Evolutionary conservation across 2,797 vertebrate species (phyloP).

Genomic region (Danio choprae): DNA sequence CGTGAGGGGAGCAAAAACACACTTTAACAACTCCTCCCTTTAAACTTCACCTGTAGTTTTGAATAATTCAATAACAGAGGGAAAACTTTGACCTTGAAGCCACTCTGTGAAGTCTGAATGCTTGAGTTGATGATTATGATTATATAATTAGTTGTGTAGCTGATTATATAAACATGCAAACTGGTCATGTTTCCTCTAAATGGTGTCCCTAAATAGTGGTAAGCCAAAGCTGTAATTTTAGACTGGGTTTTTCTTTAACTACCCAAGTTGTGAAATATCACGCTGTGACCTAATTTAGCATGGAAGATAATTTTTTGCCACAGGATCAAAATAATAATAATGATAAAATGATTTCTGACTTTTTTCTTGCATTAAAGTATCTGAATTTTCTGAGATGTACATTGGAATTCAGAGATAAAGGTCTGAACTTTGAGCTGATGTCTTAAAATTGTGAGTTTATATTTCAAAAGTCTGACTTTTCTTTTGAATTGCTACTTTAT

Average conservation of each 20-base stretch:
- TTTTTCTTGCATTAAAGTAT: too few relatives aligned
- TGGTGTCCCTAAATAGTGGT: not conserved
- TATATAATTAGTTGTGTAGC: slow-evolving; percentile 10
- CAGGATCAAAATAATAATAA: too few relatives aligned
- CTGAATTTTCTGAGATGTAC: too few relatives aligned
- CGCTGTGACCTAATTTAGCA: not conserved
- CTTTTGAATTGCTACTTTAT: too few relatives aligned
- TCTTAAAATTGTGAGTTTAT: too few relatives aligned
- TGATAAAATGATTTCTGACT: too few relatives aligned
- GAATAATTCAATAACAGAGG: not conserved
- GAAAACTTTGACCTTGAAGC: not conserved
- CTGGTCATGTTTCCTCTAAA: not conserved
- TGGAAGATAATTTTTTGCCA: too few relatives aligned
- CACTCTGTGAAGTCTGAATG: not conserved
- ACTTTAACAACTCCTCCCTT: not conserved
- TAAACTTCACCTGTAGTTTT: not conserved
- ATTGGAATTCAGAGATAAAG: too few relatives aligned
- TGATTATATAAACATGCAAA: slow-evolving; percentile 10
- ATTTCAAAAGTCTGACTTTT: too few relatives aligned
- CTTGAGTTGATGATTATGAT: not conserved
- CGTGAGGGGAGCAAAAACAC: not conserved
- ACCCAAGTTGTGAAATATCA: too few relatives aligned
- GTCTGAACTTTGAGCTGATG: too few relatives aligned
- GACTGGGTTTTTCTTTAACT: not conserved
- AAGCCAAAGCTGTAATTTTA: not conserved